A percentile compares a stretch with the other conserved stretches of the same genome.
phyloP scores from a whole-genome alignment of 2,797 vertebrate species.

The Chiloscyllium punctatum region DNA sequence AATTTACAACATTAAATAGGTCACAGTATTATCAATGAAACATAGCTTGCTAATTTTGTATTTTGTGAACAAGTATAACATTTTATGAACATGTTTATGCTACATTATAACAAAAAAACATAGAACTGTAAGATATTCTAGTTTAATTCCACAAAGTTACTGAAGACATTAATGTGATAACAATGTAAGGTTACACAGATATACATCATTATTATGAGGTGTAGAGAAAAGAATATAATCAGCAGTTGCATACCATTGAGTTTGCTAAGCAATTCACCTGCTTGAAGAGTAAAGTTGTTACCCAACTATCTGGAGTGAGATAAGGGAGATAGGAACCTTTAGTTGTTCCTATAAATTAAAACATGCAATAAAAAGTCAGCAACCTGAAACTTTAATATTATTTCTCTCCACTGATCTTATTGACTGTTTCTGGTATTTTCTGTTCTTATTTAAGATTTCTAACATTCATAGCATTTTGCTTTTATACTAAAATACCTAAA shows the following conservation, averaged over 20 bases:
- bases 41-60: background rate
- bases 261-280: background rate
- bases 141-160: background rate
- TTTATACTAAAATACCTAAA: background rate
- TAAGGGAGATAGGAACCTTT: too few species aligned
- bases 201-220: background rate
- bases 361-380: background rate
- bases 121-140: background rate
- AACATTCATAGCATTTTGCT: background rate
- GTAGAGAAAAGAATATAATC: background rate
- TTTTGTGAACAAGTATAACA: background rate
- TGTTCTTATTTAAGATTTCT: background rate
- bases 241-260: background rate
- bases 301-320: background rate
- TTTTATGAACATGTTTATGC: background rate
- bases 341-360: background rate
- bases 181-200: background rate
- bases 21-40: background rate
- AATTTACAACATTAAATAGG: background rate
- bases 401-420: background rate
- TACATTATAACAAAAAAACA: background rate
- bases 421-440: background rate
- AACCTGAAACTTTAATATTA: background rate
- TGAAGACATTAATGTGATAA: background rate
- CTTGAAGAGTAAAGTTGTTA: background rate